phyloP scores from a whole-genome alignment of 1,140 invertebrate species.

The Aleiodes sp. region DNA sequence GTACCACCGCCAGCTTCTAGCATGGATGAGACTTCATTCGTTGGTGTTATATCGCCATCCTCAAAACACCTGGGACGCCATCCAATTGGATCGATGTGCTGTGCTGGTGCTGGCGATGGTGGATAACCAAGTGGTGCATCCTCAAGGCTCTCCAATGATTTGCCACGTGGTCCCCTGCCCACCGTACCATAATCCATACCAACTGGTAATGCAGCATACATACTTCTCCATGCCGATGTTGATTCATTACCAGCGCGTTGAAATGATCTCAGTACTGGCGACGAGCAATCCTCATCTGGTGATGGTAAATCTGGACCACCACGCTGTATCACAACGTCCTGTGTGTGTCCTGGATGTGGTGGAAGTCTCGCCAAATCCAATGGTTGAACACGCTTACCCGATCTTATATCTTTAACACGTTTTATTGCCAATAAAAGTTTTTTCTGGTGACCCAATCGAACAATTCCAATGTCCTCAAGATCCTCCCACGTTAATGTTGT shows the following conservation, averaged over 20 bases:
- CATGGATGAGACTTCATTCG: slow-evolving; percentile 75
- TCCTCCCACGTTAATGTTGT: slow-evolving; percentile 98
- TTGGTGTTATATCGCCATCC: slow-evolving; percentile 88
- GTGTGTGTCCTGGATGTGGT: slow-evolving; percentile 66
- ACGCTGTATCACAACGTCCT: slow-evolving; percentile 64
- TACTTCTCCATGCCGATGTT: slow-evolving; percentile 57
- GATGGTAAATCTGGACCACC: slow-evolving; percentile 60
- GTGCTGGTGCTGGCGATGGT: slow-evolving; percentile 57
- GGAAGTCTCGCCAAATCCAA: slow-evolving; percentile 70
- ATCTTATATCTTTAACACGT: slow-evolving; percentile 92
- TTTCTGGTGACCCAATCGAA: slow-evolving; percentile 96
- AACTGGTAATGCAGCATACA: slow-evolving; percentile 59
- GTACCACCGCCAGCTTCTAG: slow-evolving; percentile 80
- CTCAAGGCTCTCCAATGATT: slow-evolving; percentile 85
- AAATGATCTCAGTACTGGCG: slow-evolving; percentile 61
- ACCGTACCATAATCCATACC: slow-evolving; percentile 49
- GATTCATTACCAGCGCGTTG: slow-evolving; percentile 50
- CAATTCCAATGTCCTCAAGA: slow-evolving; percentile 97
- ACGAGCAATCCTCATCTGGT: slow-evolving; percentile 63
- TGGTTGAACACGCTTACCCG: slow-evolving; percentile 81
- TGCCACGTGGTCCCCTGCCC: slow-evolving; percentile 67
- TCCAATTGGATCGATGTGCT: slow-evolving; percentile 53
- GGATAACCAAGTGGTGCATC: slow-evolving; percentile 62
- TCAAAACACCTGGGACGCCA: slow-evolving; percentile 87
- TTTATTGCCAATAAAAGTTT: slow-evolving; percentile 97